phyloP scores from a whole-genome alignment of 2,888 invertebrate genomes.

The Caenorhabditis drosophilae region DNA sequence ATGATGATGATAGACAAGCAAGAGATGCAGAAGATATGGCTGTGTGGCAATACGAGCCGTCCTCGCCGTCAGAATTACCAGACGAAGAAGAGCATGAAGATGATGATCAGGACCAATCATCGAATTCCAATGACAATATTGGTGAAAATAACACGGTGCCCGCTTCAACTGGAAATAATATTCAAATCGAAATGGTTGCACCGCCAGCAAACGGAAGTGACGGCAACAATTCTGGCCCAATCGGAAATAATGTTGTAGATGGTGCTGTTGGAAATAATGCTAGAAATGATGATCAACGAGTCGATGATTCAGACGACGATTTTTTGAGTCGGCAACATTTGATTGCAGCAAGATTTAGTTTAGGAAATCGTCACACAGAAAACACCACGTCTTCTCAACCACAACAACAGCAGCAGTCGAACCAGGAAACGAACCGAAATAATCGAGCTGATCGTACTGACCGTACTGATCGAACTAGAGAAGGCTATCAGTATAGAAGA shows the following conservation, averaged over 20 bases:
- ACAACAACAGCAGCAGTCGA: background rate
- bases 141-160: background rate
- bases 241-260: background rate
- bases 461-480: background rate
- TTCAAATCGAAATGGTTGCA: no score
- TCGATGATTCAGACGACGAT: conserved; percentile 6
- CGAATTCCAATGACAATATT: background rate
- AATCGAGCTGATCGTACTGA: background rate
- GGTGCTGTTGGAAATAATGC: background rate
- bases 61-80: background rate
- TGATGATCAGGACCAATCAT: conserved; percentile 69
- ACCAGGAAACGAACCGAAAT: background rate
- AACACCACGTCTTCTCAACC: no score
- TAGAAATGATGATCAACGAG: conserved; percentile 4
- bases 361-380: no score
- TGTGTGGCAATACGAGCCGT: conserved; percentile 2
- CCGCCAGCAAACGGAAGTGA: no score
- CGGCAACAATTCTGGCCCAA: no score
- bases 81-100: conserved; percentile 1
- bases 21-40: background rate
- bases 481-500: background rate
- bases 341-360: conserved; percentile 1
- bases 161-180: no score
- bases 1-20: background rate
- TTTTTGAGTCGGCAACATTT: conserved; percentile 3